Conservation (phyloP, 2,888 invertebrate species). For the Cistogaster globosa region DNA sequence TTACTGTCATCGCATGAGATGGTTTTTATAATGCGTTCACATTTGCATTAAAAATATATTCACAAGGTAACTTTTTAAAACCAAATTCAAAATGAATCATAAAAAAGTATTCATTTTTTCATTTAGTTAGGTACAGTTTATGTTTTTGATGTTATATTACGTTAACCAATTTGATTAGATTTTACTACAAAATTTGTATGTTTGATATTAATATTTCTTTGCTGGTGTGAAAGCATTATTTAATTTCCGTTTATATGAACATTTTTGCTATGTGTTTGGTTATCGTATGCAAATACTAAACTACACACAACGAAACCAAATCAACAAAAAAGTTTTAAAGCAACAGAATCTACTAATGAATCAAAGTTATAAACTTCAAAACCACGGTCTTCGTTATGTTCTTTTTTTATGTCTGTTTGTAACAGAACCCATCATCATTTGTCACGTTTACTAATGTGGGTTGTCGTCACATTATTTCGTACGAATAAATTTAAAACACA, state of each 20-base stretch:
- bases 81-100: too few relatives aligned
- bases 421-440: slow-evolving; percentile 60
- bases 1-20: slow-evolving; percentile 44
- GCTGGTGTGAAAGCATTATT: slow-evolving; percentile 9
- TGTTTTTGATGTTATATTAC: too few relatives aligned
- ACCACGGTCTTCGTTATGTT: slow-evolving; percentile 38
- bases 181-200: too few relatives aligned
- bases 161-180: too few relatives aligned
- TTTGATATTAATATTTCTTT: background rate
- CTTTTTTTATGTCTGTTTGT: slow-evolving; percentile 39
- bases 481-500: slow-evolving; percentile 36
- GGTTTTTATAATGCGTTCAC: slow-evolving; percentile 21
- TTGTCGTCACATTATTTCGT: slow-evolving; percentile 61
- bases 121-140: too few relatives aligned
- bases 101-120: too few relatives aligned
- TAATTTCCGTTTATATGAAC: background rate
- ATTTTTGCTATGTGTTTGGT: slow-evolving; percentile 5
- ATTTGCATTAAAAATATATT: background rate
- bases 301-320: slow-evolving; percentile 2
- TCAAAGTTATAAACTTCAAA: slow-evolving; percentile 51
- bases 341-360: slow-evolving; percentile 51
- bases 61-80: background rate
- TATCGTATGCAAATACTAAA: slow-evolving; percentile 58
- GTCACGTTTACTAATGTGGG: slow-evolving; percentile 65
- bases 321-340: slow-evolving; percentile 28